Conservation (phyloP, 1,140 invertebrate species). For the Aricia agestis region DNA sequence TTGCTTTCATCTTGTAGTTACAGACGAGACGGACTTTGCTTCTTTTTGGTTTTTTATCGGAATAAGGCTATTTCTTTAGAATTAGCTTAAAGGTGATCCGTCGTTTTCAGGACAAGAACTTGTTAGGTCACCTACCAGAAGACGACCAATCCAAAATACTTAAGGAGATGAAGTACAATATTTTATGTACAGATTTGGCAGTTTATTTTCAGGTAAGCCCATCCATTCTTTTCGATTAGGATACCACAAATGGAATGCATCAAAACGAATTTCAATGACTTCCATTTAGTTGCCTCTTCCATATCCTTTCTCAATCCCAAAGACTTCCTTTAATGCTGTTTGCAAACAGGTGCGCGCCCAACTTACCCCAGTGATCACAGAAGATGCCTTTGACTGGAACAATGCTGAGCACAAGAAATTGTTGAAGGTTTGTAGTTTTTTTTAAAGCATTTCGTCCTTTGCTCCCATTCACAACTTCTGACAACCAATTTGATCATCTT, state of each 20-base stretch:
- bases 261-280: too few relatives aligned
- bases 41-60: too few relatives aligned
- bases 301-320: too few relatives aligned
- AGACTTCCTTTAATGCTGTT: too few relatives aligned
- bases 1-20: too few relatives aligned
- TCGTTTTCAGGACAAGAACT: conserved; percentile 51
- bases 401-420: conserved; percentile 62
- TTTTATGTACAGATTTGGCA: conserved; percentile 77
- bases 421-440: conserved; percentile 64
- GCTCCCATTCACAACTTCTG: too few relatives aligned
- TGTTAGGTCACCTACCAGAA: conserved; percentile 42
- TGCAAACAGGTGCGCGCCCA: conserved; percentile 53
- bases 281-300: too few relatives aligned
- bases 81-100: background rate
- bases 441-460: too few relatives aligned
- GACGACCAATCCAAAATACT: conserved; percentile 49
- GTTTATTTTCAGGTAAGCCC: conserved; percentile 69
- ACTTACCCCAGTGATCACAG: conserved; percentile 60
- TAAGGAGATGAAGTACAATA: conserved; percentile 73
- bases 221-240: background rate
- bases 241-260: too few relatives aligned
- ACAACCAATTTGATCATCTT: too few relatives aligned
- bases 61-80: too few relatives aligned
- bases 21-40: too few relatives aligned
- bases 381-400: conserved; percentile 62